Base-by-base conservation (phyloP, 2,888 invertebrate genomes). In the Liodrosophila aerea region DNA sequence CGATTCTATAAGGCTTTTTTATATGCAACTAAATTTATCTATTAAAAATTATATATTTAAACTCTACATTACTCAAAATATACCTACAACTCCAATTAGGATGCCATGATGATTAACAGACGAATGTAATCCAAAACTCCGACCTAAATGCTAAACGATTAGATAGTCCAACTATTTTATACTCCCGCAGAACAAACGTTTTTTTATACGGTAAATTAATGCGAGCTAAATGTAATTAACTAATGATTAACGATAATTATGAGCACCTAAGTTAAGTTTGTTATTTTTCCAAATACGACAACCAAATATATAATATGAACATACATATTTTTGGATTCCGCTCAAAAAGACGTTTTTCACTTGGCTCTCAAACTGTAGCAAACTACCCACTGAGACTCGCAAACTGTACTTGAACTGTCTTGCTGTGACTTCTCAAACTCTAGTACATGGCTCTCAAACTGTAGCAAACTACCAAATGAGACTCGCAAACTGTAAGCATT, bases 181-280 rank as follows among this genome's bases (percentile, higher is more conserved):
- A 70, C 52, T 63, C 50, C 69, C 36, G 50, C 46, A 5, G 5
- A 71, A 77, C 59, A 74, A 69, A 69, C 5, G 66, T 73, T 80
- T 78, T 75, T 74, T 62, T 72, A 72, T 64, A 70, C 44, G n/a
- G n/a, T n/a, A n/a, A 71, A 5, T 16, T n/a, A 39, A 57, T 45
- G 34, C 37, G 29, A 47, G 8, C 7, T n/a, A 36, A 39, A n/a
- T 22, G 27, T 15, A 41, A 47, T 33, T 22, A 57, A 43, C 15
- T 47, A 63, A 3, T 31, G 40, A 41, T n/a, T 45, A 70, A 70
- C 62, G 64, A 73, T 53, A 62, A 54, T 56, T 58, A 70, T 50
- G 70, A 75, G 82, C 82, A 80, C 76, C 65, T 80, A 81, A 80
- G 70, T 71, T 80, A 73, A 85, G 67, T 81, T 80, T 81, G 82